A percentile compares a stretch with the other conserved stretches of the same genome.
Conservation (phyloP, 2,888 invertebrate genomes). For the Eilema griseolum region DNA sequence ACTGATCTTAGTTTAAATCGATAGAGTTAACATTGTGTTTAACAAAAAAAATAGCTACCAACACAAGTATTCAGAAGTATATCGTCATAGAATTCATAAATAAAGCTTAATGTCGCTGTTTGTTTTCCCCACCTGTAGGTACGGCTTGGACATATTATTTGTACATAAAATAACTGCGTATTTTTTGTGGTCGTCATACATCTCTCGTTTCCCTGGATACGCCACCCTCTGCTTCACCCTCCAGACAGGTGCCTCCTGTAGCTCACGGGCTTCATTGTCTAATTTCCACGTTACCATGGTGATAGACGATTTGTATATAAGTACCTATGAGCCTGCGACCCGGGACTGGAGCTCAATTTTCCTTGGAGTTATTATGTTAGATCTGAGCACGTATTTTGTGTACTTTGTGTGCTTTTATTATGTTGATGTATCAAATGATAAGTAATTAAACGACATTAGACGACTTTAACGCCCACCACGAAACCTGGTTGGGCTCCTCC, state of each 20-base stretch:
- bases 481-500: too few species aligned
- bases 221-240: slow-evolving; percentile 37
- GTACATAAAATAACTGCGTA: slow-evolving; percentile 32
- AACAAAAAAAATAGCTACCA: neutral
- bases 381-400: slow-evolving; percentile 28
- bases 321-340: slow-evolving; percentile 39
- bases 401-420: slow-evolving; percentile 22
- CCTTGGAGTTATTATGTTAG: slow-evolving; percentile 36
- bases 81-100: neutral
- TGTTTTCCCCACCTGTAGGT: slow-evolving; percentile 6
- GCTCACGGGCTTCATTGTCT: slow-evolving; percentile 59
- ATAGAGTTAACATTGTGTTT: neutral
- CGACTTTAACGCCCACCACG: too few species aligned
- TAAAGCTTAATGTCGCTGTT: neutral
- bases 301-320: slow-evolving; percentile 57
- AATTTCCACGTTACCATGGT: slow-evolving; percentile 69
- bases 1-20: neutral
- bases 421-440: too few species aligned
- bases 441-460: too few species aligned
- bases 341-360: slow-evolving; percentile 25
- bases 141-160: slow-evolving; percentile 24
- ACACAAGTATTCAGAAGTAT: neutral
- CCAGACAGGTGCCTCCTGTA: slow-evolving; percentile 48
- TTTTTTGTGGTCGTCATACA: slow-evolving; percentile 47
- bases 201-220: slow-evolving; percentile 42